Percentiles rank a stretch among this genome's conserved stretches.
phyloP scores from a whole-genome alignment of 1,140 invertebrate species.

The Zelostemma sp. region DNA sequence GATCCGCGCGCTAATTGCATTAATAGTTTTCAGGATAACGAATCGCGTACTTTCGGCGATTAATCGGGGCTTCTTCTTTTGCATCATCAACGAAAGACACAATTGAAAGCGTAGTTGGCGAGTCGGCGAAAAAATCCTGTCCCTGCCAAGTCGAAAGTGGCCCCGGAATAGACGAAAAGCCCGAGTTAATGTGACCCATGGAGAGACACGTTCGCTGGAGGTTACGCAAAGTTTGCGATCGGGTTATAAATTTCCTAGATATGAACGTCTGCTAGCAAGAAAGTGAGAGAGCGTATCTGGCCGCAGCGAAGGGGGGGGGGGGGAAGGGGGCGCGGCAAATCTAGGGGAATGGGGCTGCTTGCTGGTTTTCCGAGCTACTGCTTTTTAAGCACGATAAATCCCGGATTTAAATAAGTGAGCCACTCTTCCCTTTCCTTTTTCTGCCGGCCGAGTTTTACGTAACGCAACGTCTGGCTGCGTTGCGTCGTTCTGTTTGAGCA shows the following conservation, averaged over 20 bases:
- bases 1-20: constrained; percentile 19
- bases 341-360: constrained; percentile 10
- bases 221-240: constrained; percentile 41
- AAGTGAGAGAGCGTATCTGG: constrained; percentile 13
- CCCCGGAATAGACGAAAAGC: background rate
- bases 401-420: constrained; percentile 50
- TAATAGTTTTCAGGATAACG: constrained; percentile 1
- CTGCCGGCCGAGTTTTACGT: too few species aligned
- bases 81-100: background rate
- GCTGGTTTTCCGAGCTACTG: constrained; percentile 41
- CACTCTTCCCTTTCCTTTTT: constrained; percentile 21
- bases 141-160: too few species aligned
- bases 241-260: constrained; percentile 41
- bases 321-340: constrained; percentile 20
- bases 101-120: constrained; percentile 8
- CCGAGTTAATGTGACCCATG: constrained; percentile 33
- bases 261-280: constrained; percentile 34
- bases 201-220: constrained; percentile 25
- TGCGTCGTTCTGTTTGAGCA: too few species aligned
- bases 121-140: background rate
- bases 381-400: constrained; percentile 50
- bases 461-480: too few species aligned
- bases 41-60: background rate
- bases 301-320: background rate
- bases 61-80: background rate